Evolutionary conservation across 2,888 invertebrate genomes (phyloP).

Genomic region (Beris morrisii): DNA sequence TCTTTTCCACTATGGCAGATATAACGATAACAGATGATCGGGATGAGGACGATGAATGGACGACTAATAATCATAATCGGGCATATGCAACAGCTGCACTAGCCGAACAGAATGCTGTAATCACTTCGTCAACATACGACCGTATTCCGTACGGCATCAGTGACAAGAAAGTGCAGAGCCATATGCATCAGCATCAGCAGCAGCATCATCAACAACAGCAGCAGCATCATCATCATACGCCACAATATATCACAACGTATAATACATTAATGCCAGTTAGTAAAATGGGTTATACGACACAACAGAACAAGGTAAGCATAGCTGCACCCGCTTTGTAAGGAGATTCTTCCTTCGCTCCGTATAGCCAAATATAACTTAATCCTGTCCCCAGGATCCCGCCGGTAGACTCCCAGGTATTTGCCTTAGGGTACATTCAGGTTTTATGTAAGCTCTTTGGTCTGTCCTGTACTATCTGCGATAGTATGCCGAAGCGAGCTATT

Average conservation of each 20-base stretch:
- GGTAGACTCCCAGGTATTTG: no score
- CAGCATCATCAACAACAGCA: constrained; percentile 42
- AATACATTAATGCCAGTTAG: constrained; percentile 55
- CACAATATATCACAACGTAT: constrained; percentile 52
- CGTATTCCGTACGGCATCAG: constrained; percentile 54
- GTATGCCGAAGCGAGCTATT: no score
- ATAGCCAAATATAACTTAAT: no score
- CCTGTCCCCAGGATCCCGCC: no score
- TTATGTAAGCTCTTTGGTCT: constrained; percentile 32
- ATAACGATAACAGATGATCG: constrained; percentile 48
- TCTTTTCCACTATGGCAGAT: constrained; percentile 34
- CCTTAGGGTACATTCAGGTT: constrained; percentile 8
- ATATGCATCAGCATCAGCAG: constrained; percentile 40
- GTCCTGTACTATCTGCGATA: not conserved
- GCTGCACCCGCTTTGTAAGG: no score
- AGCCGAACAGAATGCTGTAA: constrained; percentile 55
- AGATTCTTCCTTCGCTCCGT: no score
- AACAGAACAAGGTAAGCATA: constrained; percentile 44
- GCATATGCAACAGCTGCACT: constrained; percentile 55
- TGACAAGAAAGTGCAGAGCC: constrained; percentile 47
- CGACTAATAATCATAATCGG: constrained; percentile 54
- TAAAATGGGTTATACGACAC: constrained; percentile 52
- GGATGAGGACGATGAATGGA: constrained; percentile 55
- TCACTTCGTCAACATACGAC: constrained; percentile 51
- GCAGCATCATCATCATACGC: constrained; percentile 43